phyloP scores from a whole-genome alignment of 2,888 invertebrate species.

The Xiphydria camelus region DNA sequence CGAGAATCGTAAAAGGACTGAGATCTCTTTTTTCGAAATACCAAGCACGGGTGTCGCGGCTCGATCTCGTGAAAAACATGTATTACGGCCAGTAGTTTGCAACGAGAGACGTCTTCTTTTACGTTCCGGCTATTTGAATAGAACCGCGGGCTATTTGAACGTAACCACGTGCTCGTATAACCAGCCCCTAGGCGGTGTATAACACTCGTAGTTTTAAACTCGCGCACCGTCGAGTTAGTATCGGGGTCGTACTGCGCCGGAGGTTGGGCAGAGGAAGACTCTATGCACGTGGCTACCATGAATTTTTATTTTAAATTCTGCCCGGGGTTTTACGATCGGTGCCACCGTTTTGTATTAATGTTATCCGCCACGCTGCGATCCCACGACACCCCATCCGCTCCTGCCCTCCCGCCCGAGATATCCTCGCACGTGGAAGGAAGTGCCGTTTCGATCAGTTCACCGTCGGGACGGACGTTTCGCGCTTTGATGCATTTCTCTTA shows the following conservation, averaged over 20 bases:
- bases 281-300: conserved; percentile 15
- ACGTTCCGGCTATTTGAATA: not conserved
- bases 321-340: conserved; percentile 9
- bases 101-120: not conserved
- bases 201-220: too few species aligned
- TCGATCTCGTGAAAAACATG: not conserved
- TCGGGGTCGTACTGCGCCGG: too few species aligned
- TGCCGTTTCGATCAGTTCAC: not conserved
- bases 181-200: too few species aligned
- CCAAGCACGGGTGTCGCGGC: not conserved
- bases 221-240: too few species aligned
- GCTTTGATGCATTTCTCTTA: too few species aligned
- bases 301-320: conserved; percentile 15
- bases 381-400: too few species aligned
- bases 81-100: not conserved
- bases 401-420: too few species aligned
- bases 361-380: not conserved
- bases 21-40: too few species aligned
- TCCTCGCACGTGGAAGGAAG: too few species aligned
- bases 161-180: not conserved
- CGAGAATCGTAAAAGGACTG: too few species aligned
- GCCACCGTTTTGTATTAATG: conserved; percentile 11
- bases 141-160: conserved; percentile 1
- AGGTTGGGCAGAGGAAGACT: too few species aligned
- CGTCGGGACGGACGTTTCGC: not conserved